Evolutionary conservation across 2,113 vertebrate species (phyloP).

Genomic region (Cyprinus carpio): DNA sequence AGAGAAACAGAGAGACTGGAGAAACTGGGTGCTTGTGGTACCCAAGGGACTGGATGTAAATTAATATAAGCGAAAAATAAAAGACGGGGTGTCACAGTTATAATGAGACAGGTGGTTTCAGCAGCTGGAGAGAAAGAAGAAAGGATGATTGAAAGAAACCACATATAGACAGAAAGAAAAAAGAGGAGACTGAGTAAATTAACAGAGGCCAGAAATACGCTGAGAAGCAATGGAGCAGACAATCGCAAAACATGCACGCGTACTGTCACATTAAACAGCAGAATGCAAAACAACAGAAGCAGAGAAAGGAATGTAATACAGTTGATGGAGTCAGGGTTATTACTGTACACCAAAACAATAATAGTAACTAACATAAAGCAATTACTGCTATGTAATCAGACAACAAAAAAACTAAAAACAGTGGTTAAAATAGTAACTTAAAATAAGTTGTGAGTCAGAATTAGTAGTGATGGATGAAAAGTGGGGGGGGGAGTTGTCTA

Average conservation of each 20-base stretch:
- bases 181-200: conserved; percentile 46
- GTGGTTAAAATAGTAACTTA: neutral
- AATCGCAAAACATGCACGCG: neutral
- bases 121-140: conserved; percentile 71
- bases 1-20: conserved; percentile 28
- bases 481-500: too few species aligned
- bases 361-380: neutral
- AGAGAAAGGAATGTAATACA: neutral
- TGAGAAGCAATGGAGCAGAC: neutral
- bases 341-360: neutral
- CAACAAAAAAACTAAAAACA: neutral
- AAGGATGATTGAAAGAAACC: conserved; percentile 52
- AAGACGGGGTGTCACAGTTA: conserved; percentile 71
- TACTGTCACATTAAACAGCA: neutral
- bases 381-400: neutral
- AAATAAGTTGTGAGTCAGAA: neutral
- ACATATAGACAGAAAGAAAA: conserved; percentile 61
- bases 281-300: neutral
- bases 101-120: conserved; percentile 77
- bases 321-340: neutral
- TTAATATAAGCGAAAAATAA: conserved; percentile 61
- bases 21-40: conserved; percentile 32
- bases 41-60: conserved; percentile 26
- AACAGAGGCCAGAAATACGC: conserved; percentile 19
- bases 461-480: neutral